Base-by-base conservation (phyloP, 1,140 invertebrate species). In the Asobara japonica region DNA sequence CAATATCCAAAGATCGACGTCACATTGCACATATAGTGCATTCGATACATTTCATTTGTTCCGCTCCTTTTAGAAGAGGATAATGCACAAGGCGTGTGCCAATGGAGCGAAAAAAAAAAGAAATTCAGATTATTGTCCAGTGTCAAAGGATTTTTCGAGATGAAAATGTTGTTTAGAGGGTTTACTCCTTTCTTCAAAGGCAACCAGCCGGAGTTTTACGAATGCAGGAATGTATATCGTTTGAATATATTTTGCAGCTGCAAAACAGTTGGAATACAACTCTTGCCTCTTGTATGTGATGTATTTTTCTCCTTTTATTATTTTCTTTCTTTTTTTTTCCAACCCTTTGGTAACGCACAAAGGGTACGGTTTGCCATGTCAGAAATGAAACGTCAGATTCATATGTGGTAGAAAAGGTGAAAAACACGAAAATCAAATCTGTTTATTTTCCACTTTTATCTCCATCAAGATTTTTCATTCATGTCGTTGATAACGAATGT, bases 161-260 rank as follows among this genome's bases (percentile, higher is more conserved):
- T 27, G 51, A 56, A 56, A 56, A 25, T 25, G 51, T 56, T 56
- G 51, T 56, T 56, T 56, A 56, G 51, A 56, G 51, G 51, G 51
- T 56, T 60, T 68, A n/a, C 31, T 60, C 30, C 16, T 18, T 31
- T 51, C 56, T 45, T 61, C 18, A 61, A 61, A 25, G 20, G 30
- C 56, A 61, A 20, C 48, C 67, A 69, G 67, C 48, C 67, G 67
- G 67, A 56, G 51, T 56, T 56, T 69, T 61, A 22, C 56, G 30
- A 61, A 61, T 61, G 31, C 33, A 25, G 25, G 60, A 45, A 70
- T 70, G 33, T 22, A 36, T 8, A 29, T 36, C 56, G 36, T 27
- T 36, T 65, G 36, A 41, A 71, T 51, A 56, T 33, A 66, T 72
- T 36, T 72, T 56, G 70, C 69, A 71, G 69, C 69, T 71, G 69